Evolutionary conservation across 2,888 invertebrate genomes (phyloP), one percentile per base, ranked within the genome.

Genomic region (Isoperla grammatica): DNA sequence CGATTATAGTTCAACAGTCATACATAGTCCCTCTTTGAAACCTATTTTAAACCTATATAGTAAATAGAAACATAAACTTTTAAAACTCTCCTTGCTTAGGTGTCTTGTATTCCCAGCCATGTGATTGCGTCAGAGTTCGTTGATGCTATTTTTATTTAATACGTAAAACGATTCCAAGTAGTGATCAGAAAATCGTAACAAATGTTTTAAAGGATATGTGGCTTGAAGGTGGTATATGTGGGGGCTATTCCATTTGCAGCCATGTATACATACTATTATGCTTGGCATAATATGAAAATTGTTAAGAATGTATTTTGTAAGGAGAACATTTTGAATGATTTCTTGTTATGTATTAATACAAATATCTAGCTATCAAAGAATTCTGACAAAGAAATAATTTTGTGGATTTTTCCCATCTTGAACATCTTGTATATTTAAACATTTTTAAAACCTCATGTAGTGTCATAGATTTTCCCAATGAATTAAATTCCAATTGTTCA

Each of bases 361-460:
- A 29, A 29, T 29, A 29, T 29, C n/a, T n/a, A n/a, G n/a, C n/a
- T 8, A 8, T 29, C 29, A 29, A 50, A 12, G 13, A 53, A 53
- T 53, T 37, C 53, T 53, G 53, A 39, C 53, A 15, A 53, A 39
- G 2, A 11, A 9, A 37, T 39, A 6, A 23, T 50, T 37, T 53
- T 53, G 53, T 53, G 39, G 17, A 53, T n/a, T 15, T 17, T 37
- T 53, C 37, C 29, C 29, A 17, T 19, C 37, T 39, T 15, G 15
- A 19, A 45, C 19, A 19, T 53, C 53, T 53, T 20, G 53, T 53
- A 53, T 17, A 45, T 53, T 53, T 39, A 20, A 53, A 53, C 39
- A 37, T 37, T 53, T 53, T 53, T 53, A 53, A 45, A 39, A 53
- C 53, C 53, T 53, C 53, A 17, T 53, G 53, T 53, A 53, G 53